A percentile compares a stretch with the other conserved stretches of the same genome.
phyloP scores from a whole-genome alignment of 2,888 invertebrate genomes.

The Dermolepida albohirtum region DNA sequence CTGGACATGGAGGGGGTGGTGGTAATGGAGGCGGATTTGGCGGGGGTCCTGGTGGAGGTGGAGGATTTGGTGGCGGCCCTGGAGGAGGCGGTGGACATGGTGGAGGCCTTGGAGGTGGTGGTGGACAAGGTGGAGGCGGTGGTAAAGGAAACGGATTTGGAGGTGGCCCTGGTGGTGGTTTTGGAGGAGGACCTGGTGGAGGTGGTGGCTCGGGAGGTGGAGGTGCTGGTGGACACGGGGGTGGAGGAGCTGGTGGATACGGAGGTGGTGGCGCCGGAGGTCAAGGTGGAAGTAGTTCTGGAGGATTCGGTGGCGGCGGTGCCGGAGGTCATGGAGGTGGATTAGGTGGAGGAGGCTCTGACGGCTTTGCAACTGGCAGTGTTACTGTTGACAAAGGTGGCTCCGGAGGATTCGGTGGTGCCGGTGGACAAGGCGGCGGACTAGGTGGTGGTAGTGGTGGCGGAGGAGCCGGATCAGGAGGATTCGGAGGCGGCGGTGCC shows the following conservation, averaged over 20 bases:
- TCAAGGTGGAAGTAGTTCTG: background rate
- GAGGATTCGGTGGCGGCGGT: conserved; percentile 16
- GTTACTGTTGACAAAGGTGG: conserved; percentile 52
- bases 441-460: conserved; percentile 36
- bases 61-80: conserved; percentile 67
- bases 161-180: conserved; percentile 36
- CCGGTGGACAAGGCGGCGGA: conserved; percentile 59
- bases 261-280: conserved; percentile 3
- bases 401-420: conserved; percentile 63
- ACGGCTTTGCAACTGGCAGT: conserved; percentile 42
- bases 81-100: conserved; percentile 66
- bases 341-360: background rate
- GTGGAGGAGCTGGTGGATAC: conserved; percentile 44
- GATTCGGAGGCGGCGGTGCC: conserved; percentile 17
- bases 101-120: conserved; percentile 50
- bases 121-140: conserved; percentile 64
- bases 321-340: conserved; percentile 14
- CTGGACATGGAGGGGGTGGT: conserved; percentile 55
- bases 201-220: conserved; percentile 55
- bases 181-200: conserved; percentile 55
- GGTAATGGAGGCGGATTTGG: conserved; percentile 36
- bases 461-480: conserved; percentile 12
- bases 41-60: conserved; percentile 48
- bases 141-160: conserved; percentile 68
- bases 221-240: conserved; percentile 43